Evolutionary conservation across 2,113 vertebrate species (phyloP), one percentile per base, ranked within the genome.

Genomic region (Desmodus rotundus): DNA sequence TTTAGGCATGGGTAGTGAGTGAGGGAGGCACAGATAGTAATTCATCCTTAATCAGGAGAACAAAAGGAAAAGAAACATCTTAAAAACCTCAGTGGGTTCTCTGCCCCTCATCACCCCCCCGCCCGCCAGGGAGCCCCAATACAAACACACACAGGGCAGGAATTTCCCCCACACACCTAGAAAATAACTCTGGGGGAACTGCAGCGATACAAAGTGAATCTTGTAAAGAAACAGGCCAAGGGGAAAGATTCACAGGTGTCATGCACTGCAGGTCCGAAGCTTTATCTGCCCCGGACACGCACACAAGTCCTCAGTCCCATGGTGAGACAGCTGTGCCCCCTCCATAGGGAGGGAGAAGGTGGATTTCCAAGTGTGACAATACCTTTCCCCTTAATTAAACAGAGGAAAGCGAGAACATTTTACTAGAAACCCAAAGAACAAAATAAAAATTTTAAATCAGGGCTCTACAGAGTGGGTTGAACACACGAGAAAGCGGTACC

Each of bases 381-480:
- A 81, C 45, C 43, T 47, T 74, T 81, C 68, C 50, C 80, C 63
- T 72, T n/a, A 84, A 76, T 19, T 28, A 85, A 67, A 78, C 38
- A 70, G 33, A 83, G 41, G 8, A 82, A 82, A 70, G 33, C 7
- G 82, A 38, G 33, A n/a, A 94, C 87, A 38, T 43, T 88, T 77
- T 82, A 76, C 77, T 88, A 94, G 91, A 91, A 85, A 82, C 31
- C 41, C 45, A 50, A 87, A 86, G 41, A 89, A 72, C 38, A 24
- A 90, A 95, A 88, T 22, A n/a, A 52, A 94, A 86, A 81, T 76
- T 17, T 82, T 89, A 86, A 85, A 68, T 12, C 43, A 11, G 58
- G 63, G 54, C 26, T 68, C n/a, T 58, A 74, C 89, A 70, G 45
- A n/a, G 50, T 14, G 33, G 80, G 67, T 12, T 76, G 47, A 70